Base-by-base conservation (phyloP, 2,113 vertebrate species). In the Sinocyclocheilus rhinocerous region DNA sequence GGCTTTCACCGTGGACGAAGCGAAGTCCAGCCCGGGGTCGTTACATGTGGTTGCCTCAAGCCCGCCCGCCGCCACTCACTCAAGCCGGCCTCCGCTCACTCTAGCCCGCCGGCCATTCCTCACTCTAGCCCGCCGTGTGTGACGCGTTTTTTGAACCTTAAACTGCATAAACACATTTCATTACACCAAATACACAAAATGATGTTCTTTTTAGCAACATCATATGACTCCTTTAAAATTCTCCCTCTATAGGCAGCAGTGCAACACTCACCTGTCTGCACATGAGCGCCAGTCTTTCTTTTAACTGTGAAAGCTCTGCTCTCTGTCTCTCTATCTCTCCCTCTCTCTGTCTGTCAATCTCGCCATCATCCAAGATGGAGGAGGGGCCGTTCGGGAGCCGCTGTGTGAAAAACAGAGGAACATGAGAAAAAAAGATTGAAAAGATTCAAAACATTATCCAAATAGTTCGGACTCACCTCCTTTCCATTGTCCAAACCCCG, bases 251-350 rank as follows among this genome's bases (percentile, higher is more conserved):
- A 50, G 16, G 29, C 24, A 79, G 29, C 52, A 59, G 50, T 36
- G 48, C 29, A 36, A 39, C n/a, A 12, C 92, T 69, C 89, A 95
- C 95, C 94, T 97, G 97, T 92, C 96, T 95, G 92, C 97, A 97
- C 93, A 98, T 94, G 90, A 96, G 95, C 3, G 96, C 96, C 90
- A 97, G 94, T 67, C 97, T 92, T 90, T 98, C 97, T 72, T 97
- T 96, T 88, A 97, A 93, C 91, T 98, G 97, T 26, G 95, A 96
- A 88, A 97, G 94, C 91, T 97, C 96, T 0, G 94, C 93, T 20
- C 96, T 93, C 92, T 97, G 97, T 3, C 96, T 93, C 91, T 97
- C 96, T 7, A 97, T 92, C 85, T 96, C 94, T 20, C 96, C 95
- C 87, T 97, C 96, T 61, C 94, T 95, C 95, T 69, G 95, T 84